Base-by-base conservation (phyloP, 2,888 invertebrate genomes). In the Leptura quadrifasciata region DNA sequence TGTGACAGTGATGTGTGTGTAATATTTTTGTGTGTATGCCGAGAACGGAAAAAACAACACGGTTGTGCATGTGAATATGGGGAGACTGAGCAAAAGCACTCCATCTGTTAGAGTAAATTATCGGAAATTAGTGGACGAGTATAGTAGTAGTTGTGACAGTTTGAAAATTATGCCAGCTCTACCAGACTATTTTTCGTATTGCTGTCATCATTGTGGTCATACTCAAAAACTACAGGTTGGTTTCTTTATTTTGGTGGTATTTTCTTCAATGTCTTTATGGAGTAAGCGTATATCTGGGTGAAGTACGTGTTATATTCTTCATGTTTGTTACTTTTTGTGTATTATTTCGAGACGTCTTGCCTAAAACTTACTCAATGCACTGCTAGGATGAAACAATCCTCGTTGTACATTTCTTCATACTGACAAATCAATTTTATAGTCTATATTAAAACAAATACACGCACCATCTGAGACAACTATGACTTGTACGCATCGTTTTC, bases 171-270 rank as follows among this genome's bases (percentile, higher is more conserved):
- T 90, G 88, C 91, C 91, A 55, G 89, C 90, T 31, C 85, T 91
- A 76, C 91, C 91, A 81, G 91, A 92, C 83, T 91, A 91, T 85
- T 88, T 92, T 85, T 91, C 92, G 73, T 92, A 92, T 86, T 92
- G 91, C 83, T 92, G 92, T 87, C 91, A 91, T 84, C 91, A 91
- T 83, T 92, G 92, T 84, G 92, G 92, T 76, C 92, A 92, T 87
- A 91, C 90, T 84, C 92, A 92, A 85, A 91, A 91, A 85, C 85
- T 92, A 79, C 90, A 92, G 91, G 92, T 92, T 89, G 27, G 60
- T 73, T n/a, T 2, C 15, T 47, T 47, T 47, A 3, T 6, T n/a
- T 47, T 47, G 5, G n/a, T n/a, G 5, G 15, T 47, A 47, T 47
- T 47, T 3, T 31, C 27, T 8, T 8, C 5, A n/a, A n/a, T 31